Conservation (phyloP, 2,888 invertebrate genomes). For the Gymnosoma rotundatum region DNA sequence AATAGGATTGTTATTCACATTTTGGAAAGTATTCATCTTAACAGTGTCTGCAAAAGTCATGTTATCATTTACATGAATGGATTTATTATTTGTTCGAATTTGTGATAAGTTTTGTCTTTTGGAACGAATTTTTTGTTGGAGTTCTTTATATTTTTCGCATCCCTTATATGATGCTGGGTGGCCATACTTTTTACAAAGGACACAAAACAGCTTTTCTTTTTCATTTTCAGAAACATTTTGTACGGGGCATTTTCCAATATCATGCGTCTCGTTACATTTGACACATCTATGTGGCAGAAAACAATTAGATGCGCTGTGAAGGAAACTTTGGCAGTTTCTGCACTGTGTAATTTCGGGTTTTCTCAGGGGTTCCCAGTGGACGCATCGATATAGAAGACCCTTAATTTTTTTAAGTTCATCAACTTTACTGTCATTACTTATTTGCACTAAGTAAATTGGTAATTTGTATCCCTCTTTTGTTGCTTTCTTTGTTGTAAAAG, state of each 20-base stretch:
- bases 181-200: no score
- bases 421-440: not conserved
- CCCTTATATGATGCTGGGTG: no score
- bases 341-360: not conserved
- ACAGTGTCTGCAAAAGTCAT: constrained; percentile 20
- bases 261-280: not conserved
- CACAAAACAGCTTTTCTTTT: no score
- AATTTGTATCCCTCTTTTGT: constrained; percentile 4
- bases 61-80: constrained; percentile 30
- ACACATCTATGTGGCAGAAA: constrained; percentile 1
- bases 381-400: not conserved
- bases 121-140: constrained; percentile 33
- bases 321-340: no score
- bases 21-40: not conserved
- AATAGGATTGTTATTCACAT: constrained; percentile 5
- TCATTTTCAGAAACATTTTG: not conserved
- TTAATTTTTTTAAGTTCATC: constrained; percentile 20
- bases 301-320: not conserved
- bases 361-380: not conserved
- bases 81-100: constrained; percentile 17
- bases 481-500: constrained; percentile 12
- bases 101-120: constrained; percentile 36
- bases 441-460: constrained; percentile 8
- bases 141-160: constrained; percentile 12
- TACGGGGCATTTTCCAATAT: not conserved